Evolutionary conservation across 53 echinoderm and acorn worm species (phyloP).

Genomic region (Crossaster papposus): DNA sequence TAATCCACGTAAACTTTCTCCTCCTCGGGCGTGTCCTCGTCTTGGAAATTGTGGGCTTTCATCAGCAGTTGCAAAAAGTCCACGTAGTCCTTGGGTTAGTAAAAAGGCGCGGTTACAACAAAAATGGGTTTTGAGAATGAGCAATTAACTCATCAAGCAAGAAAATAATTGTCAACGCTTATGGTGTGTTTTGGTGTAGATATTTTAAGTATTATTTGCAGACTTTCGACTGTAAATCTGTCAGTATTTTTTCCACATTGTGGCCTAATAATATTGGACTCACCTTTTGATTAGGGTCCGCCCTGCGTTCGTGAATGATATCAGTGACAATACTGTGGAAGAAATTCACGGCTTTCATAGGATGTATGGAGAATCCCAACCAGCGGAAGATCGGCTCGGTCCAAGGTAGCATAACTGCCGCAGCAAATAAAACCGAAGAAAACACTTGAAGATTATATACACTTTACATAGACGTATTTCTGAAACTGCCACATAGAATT

Average conservation of each 20-base stretch:
- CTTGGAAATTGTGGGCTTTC: constrained; percentile 55
- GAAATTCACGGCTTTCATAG: constrained; percentile 37
- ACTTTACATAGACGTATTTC: no score
- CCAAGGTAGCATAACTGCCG: constrained; percentile 63
- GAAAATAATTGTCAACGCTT: no score
- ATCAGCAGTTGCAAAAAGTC: constrained; percentile 81
- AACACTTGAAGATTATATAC: no score
- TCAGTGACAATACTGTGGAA: constrained; percentile 29
- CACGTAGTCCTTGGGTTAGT: constrained; percentile 42
- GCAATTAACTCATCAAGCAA: no score
- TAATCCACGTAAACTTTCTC: background rate
- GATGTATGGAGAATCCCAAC: constrained; percentile 32
- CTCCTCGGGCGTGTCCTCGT: constrained; percentile 31
- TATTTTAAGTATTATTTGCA: no score
- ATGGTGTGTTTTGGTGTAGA: no score
- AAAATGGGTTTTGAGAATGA: background rate
- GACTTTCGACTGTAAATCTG: no score
- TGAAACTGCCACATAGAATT: no score
- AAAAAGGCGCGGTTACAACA: background rate
- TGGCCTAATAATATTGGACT: background rate
- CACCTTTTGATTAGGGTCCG: constrained; percentile 36
- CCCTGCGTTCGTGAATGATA: constrained; percentile 26
- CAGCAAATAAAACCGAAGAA: background rate
- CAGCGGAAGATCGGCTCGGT: constrained; percentile 16
- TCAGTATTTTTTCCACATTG: no score